phyloP scores from a whole-genome alignment of 2,888 invertebrate species.

The Toxonevra muliebris region DNA sequence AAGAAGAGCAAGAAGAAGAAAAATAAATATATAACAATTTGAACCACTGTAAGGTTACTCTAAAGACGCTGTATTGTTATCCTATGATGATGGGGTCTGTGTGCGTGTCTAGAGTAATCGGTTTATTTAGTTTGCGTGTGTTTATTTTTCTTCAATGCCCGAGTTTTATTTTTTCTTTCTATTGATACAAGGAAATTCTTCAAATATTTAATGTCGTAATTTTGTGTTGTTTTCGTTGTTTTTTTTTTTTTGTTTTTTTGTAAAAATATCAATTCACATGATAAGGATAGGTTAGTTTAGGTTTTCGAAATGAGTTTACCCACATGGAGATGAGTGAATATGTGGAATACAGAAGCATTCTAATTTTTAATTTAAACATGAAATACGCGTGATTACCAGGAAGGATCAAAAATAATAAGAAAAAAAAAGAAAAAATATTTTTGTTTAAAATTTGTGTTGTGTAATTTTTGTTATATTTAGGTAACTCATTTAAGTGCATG shows the following conservation, averaged over 20 bases:
- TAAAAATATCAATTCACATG: not conserved
- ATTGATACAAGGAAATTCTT: not conserved
- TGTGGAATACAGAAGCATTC: conserved; percentile 34
- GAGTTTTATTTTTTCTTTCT: not conserved
- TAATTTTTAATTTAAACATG: conserved; percentile 30
- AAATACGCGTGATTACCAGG: conserved; percentile 34
- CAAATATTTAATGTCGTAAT: conserved; percentile 2
- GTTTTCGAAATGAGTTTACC: not conserved
- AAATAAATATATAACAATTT: too few species aligned
- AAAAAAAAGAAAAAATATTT: too few species aligned
- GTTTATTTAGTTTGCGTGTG: conserved; percentile 1
- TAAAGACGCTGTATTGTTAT: too few species aligned
- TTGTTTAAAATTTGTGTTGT: too few species aligned
- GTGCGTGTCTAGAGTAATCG: too few species aligned
- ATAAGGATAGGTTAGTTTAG: conserved; percentile 4
- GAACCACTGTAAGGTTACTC: too few species aligned
- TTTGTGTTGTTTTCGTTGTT: too few species aligned
- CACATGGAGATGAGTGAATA: not conserved
- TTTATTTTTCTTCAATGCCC: not conserved
- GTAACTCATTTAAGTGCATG: too few species aligned
- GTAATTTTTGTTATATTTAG: too few species aligned
- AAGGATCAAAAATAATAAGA: conserved; percentile 19
- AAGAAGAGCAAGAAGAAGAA: too few species aligned
- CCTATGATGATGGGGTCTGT: too few species aligned
- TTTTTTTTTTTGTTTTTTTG: not conserved